A percentile compares a stretch with the other conserved stretches of the same genome.
Conservation (phyloP, 2,888 invertebrate genomes). For the Pollenia griseotomentosa region DNA sequence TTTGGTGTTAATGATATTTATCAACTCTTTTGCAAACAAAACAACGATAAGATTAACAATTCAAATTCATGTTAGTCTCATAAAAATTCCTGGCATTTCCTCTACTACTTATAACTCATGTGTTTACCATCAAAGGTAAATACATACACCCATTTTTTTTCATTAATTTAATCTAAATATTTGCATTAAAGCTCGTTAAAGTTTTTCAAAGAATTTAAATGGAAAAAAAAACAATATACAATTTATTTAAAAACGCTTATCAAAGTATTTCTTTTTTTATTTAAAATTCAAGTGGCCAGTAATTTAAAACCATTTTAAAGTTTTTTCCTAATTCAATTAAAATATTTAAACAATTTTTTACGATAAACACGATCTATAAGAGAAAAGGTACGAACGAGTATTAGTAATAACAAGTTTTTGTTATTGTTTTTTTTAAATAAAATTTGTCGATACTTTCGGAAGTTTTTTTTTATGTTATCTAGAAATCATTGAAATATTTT, state of each 20-base stretch:
- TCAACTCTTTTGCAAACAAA: constrained; percentile 19
- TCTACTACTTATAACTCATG: constrained; percentile 73
- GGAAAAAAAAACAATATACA: background rate
- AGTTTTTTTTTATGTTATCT: constrained; percentile 28
- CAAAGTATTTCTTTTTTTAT: constrained; percentile 12
- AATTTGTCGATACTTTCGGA: constrained; percentile 22
- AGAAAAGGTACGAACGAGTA: background rate
- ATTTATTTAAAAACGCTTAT: constrained; percentile 9
- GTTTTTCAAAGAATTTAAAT: constrained; percentile 40
- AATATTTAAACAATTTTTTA: constrained; percentile 29
- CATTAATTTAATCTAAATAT: constrained; percentile 41
- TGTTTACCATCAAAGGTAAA: constrained; percentile 35
- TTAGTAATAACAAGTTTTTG: constrained; percentile 27
- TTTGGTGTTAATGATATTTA: constrained; percentile 21
- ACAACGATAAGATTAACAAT: constrained; percentile 80
- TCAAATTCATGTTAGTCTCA: constrained; percentile 72
- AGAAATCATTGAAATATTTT: constrained; percentile 57
- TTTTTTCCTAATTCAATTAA: constrained; percentile 22
- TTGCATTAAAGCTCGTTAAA: constrained; percentile 22
- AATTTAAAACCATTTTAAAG: constrained; percentile 18
- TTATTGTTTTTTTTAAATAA: background rate
- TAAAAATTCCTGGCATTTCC: constrained; percentile 79
- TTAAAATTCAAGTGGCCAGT: constrained; percentile 31
- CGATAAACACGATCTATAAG: constrained; percentile 45
- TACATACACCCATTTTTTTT: constrained; percentile 21